Conservation (phyloP, 2,888 invertebrate species). For the Lycaena phlaeas region DNA sequence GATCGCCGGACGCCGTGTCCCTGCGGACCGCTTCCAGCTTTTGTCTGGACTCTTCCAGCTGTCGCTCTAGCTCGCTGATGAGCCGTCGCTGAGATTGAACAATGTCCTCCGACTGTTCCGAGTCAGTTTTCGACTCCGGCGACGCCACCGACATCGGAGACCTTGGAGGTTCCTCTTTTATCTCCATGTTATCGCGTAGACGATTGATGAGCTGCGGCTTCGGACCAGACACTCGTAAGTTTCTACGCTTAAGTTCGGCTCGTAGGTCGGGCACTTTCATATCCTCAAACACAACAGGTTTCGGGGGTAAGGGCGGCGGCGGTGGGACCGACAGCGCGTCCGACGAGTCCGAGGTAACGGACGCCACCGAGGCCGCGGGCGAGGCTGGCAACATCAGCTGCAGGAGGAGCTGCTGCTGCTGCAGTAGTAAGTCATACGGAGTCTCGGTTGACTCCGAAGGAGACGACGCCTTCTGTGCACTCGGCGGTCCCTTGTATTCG, state of each 20-base stretch:
- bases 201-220: slow-evolving; percentile 96
- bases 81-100: slow-evolving; percentile 85
- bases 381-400: slow-evolving; percentile 76
- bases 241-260: slow-evolving; percentile 93
- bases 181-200: slow-evolving; percentile 77
- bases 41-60: slow-evolving; percentile 83
- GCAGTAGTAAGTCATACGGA: slow-evolving; percentile 90
- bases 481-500: slow-evolving; percentile 89
- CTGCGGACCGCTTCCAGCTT: slow-evolving; percentile 81
- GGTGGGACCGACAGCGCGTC: slow-evolving; percentile 56
- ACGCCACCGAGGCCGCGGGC: slow-evolving; percentile 45
- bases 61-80: slow-evolving; percentile 90
- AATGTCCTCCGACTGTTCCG: slow-evolving; percentile 77
- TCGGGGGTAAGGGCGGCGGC: slow-evolving; percentile 62
- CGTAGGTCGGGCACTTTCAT: slow-evolving; percentile 96
- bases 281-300: slow-evolving; percentile 79
- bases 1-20: slow-evolving; percentile 66
- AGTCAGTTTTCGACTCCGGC: slow-evolving; percentile 41
- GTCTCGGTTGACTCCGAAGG: slow-evolving; percentile 78
- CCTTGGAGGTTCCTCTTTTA: slow-evolving; percentile 60
- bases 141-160: slow-evolving; percentile 54
- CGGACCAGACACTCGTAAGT: slow-evolving; percentile 95
- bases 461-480: slow-evolving; percentile 82
- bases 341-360: slow-evolving; percentile 44
- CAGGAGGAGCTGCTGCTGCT: slow-evolving; percentile 94